These are phyloP conservation scores for Macrobrachium rosenbergii DNA, from an alignment of 1,140 invertebrate species.

Conservation along the genomic window DNA sequence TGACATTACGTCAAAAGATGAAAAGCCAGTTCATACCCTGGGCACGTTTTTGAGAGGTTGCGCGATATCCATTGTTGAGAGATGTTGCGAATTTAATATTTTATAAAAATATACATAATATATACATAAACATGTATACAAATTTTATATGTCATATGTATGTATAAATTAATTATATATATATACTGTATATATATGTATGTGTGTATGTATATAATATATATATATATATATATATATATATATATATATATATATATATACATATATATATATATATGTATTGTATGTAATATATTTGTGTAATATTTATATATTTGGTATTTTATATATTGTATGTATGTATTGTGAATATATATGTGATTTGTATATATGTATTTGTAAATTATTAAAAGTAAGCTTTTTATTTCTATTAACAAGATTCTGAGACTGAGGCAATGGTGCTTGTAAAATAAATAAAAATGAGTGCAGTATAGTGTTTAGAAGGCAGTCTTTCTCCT, in stretches of 20 bases:
- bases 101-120: neutral
- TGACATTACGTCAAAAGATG: no score
- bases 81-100: no score
- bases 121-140: neutral
- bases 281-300: neutral
- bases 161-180: slow-evolving; percentile 1
- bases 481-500: no score
- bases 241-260: neutral
- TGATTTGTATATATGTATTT: no score
- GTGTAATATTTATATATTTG: neutral
- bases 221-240: slow-evolving; percentile 10
- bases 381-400: no score
- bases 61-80: no score
- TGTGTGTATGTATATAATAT: neutral
- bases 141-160: neutral
- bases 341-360: neutral
- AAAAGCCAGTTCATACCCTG: no score
- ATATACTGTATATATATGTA: neutral
- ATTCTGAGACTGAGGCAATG: no score
- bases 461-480: no score
- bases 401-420: no score
- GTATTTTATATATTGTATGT: neutral
- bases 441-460: no score
- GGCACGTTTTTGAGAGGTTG: no score
- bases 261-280: neutral